Evolutionary conservation across 92 coral and sea anemone genomes (phyloP).

Genomic region (Phenganax marumi): DNA sequence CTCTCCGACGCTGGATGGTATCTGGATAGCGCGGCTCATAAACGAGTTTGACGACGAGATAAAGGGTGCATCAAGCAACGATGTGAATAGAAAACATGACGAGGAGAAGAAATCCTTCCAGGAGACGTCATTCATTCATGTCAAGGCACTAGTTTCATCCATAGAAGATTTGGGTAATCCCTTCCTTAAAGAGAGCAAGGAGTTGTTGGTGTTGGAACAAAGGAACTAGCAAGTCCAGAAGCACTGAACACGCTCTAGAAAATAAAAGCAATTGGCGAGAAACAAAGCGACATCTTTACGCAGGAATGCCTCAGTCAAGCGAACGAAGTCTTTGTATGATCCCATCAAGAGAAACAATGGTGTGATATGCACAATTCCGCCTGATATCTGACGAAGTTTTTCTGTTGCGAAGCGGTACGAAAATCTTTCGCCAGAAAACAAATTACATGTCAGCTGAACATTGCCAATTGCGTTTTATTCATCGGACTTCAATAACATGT

Average conservation of each 20-base stretch:
- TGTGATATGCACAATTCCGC: too few species aligned
- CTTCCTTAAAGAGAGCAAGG: constrained; percentile 55
- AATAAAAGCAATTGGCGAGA: constrained; percentile 42
- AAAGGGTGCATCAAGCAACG: too few species aligned
- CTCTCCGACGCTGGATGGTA: constrained; percentile 52
- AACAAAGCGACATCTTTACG: constrained; percentile 48
- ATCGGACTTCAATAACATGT: constrained; percentile 22
- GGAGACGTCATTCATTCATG: constrained; percentile 52
- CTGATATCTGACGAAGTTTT: too few species aligned
- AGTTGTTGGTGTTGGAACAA: constrained; percentile 57
- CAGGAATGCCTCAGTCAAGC: constrained; percentile 47
- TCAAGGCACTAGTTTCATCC: constrained; percentile 51
- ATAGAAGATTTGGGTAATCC: constrained; percentile 65
- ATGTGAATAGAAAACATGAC: too few species aligned
- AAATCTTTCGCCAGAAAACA: not conserved
- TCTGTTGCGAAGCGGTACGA: not conserved
- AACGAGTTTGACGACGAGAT: too few species aligned
- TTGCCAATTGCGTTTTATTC: constrained; percentile 14
- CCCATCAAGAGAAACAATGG: constrained; percentile 60
- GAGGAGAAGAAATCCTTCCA: too few species aligned
- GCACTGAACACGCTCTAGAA: constrained; percentile 51
- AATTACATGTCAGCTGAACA: constrained; percentile 20
- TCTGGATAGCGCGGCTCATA: too few species aligned
- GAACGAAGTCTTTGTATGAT: constrained; percentile 43
- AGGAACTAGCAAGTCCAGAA: constrained; percentile 37